These are phyloP conservation scores for Tryphoninae sp. DNA, from an alignment of 2,888 invertebrate genomes.

Conservation along the genomic window DNA sequence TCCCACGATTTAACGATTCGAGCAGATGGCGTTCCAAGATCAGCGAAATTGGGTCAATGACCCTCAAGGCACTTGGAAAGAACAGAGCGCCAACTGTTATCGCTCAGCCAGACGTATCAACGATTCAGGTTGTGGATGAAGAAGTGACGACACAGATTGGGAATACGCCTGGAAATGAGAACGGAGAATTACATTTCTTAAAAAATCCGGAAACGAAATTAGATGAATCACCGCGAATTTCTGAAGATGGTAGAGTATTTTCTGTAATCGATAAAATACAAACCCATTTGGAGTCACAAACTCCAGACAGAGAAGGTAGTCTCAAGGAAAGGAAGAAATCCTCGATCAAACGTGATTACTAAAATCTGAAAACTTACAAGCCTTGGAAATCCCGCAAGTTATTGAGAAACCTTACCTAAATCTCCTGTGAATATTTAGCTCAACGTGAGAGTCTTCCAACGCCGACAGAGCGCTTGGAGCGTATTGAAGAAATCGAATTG, in stretches of 20 bases:
- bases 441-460: background rate
- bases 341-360: slow-evolving; percentile 35
- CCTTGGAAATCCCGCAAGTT: background rate
- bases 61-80: slow-evolving; percentile 20
- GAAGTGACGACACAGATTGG: background rate
- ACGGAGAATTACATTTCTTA: slow-evolving; percentile 7
- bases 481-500: slow-evolving; percentile 19
- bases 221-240: background rate
- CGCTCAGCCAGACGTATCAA: background rate
- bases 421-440: slow-evolving; percentile 27
- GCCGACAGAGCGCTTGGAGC: slow-evolving; percentile 5
- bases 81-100: background rate
- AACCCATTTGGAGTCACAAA: background rate
- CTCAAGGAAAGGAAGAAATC: slow-evolving; percentile 26
- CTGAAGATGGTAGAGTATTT: background rate
- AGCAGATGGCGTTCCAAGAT: slow-evolving; percentile 44
- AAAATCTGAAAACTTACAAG: slow-evolving; percentile 3
- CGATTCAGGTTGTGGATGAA: background rate
- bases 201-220: background rate
- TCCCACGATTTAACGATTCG: background rate
- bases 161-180: background rate
- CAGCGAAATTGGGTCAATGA: slow-evolving; percentile 28
- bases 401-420: background rate
- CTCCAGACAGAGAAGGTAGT: slow-evolving; percentile 7
- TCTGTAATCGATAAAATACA: background rate